Evolutionary conservation across 2,888 invertebrate genomes (phyloP).

Genomic region (Corythucha ciliata): DNA sequence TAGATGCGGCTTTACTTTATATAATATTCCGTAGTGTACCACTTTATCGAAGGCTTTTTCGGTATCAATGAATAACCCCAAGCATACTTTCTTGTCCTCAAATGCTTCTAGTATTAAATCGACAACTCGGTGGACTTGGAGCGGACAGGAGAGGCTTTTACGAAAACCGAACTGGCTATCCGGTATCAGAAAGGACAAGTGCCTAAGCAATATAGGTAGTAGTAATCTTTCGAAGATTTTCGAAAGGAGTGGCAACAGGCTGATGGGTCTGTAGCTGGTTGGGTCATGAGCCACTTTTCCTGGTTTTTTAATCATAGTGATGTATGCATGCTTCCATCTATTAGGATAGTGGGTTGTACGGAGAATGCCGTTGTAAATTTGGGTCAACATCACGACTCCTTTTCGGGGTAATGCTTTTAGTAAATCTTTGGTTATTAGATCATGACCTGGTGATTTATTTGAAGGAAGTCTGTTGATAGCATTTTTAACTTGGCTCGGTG

Average conservation of each 20-base stretch:
- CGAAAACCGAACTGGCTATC: not conserved
- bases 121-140: not conserved
- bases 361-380: not conserved
- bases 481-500: not conserved
- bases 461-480: not conserved
- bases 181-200: not conserved
- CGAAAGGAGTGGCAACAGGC: not conserved
- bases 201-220: not conserved
- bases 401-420: not conserved
- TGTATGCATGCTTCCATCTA: not conserved
- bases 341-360: not conserved
- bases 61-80: not conserved
- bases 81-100: not conserved
- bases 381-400: not conserved
- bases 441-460: not conserved
- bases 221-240: not conserved
- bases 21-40: not conserved
- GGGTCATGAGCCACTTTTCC: too few species aligned
- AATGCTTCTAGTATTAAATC: not conserved
- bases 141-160: not conserved
- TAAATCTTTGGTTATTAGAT: not conserved
- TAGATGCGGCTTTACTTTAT: not conserved
- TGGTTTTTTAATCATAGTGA: not conserved
- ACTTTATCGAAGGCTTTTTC: not conserved
- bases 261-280: not conserved